Base-by-base conservation (phyloP, 2,888 invertebrate species). In the Nomada ruficornis region DNA sequence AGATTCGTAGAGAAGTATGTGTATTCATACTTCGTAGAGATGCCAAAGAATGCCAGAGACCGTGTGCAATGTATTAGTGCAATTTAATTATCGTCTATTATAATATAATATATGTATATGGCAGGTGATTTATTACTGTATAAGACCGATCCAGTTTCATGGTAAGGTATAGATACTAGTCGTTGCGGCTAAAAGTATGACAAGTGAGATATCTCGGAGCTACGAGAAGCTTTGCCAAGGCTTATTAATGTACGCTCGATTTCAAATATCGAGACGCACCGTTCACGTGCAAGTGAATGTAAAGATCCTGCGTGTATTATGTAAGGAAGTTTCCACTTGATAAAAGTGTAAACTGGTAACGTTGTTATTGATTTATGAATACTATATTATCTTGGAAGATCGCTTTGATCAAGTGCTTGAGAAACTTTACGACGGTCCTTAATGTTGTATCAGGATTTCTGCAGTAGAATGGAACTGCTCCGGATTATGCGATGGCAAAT, bases 1-100 rank as follows among this genome's bases (percentile, higher is more conserved):
- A 74, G 69, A 77, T 76, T 60, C 29, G 63, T 84, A 77, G 78
- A 62, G 68, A 82, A 68, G 67, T 74, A 83, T 67, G 78, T 10
- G n/a, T 54, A 23, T 2, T 26, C 26, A 26, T 87, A 87, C 85
- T 87, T 87, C 88, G 86, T 88, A 91, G 86, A 91, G 90, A 91
- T 91, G 91, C 91, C 91, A 91, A 91, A 91, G 91, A 91, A 89
- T 76, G 82, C 74, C 78, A 79, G 84, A 83, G 78, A 86, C 88
- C 84, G 85, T 85, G 91, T 91, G 91, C 91, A 91, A 91, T 91
- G 89, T 88, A 87, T 84, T 91, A 91, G 91, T 91, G 91, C 91
- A 91, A 91, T 91, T 89, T 89, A 86, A 82, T 83, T 80, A 88
- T 85, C 80, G 80, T 86, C 78, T 88, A 89, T 74, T 44, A 71